Evolutionary conservation across 2,888 invertebrate genomes (phyloP).

Genomic region (Platypus cylindrus): DNA sequence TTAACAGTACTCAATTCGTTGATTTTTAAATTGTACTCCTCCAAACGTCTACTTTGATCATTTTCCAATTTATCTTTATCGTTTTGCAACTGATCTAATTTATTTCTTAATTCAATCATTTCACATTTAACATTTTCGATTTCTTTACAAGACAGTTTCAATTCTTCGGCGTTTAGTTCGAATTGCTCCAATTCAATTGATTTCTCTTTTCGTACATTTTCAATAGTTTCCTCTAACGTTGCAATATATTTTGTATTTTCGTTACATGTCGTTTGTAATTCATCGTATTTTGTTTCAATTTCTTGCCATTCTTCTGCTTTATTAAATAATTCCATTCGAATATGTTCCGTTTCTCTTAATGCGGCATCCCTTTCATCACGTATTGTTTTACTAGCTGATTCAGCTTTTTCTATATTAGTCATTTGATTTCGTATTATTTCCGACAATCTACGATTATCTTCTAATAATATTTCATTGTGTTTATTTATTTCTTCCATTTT

Average conservation of each 20-base stretch:
- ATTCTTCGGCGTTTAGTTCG: too few species aligned
- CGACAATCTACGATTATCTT: too few species aligned
- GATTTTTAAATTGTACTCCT: constrained; percentile 10
- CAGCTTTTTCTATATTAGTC: too few species aligned
- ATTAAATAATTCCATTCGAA: not conserved
- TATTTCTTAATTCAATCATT: constrained; percentile 4
- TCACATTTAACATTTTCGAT: too few species aligned
- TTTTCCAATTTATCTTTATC: constrained; percentile 5
- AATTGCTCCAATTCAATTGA: constrained; percentile 2
- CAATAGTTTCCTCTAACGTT: constrained; percentile 10
- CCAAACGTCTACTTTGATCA: constrained; percentile 11
- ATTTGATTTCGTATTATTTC: too few species aligned
- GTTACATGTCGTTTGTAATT: not conserved
- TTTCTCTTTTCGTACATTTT: constrained; percentile 8
- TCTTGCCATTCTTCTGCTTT: not conserved
- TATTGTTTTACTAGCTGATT: too few species aligned
- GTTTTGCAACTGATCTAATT: constrained; percentile 3
- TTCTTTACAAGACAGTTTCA: too few species aligned
- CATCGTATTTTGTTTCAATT: not conserved
- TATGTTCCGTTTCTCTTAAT: not conserved
- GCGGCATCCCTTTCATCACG: constrained; percentile 5
- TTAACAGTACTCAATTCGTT: constrained; percentile 13
- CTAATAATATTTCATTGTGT: constrained; percentile 12
- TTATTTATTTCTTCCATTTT: constrained; percentile 10
- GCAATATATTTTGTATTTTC: constrained; percentile 10